Conservation (phyloP, 2,113 vertebrate genomes). For the Felis chaus region DNA sequence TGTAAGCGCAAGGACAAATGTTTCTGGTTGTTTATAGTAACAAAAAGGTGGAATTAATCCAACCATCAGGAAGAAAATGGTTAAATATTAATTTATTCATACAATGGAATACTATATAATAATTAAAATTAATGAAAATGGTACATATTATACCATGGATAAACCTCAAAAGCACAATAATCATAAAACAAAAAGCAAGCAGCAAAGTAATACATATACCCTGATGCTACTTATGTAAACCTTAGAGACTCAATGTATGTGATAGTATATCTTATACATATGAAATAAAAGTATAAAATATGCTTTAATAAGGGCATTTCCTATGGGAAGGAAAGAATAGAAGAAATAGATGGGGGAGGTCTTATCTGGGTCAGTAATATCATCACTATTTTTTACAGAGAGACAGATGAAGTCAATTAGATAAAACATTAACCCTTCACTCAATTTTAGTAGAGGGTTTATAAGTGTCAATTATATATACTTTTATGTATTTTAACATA, state of each 20-base stretch:
- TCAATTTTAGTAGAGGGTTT: background rate
- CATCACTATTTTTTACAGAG: background rate
- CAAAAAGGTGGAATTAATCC: background rate
- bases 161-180: background rate
- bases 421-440: background rate
- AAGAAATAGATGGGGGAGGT: background rate
- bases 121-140: background rate
- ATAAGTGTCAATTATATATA: background rate
- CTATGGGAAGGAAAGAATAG: background rate
- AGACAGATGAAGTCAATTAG: background rate
- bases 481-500: background rate
- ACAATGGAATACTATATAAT: background rate
- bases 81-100: background rate
- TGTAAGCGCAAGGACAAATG: background rate
- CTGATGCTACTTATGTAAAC: background rate
- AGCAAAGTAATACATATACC: background rate
- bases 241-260: background rate
- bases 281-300: background rate
- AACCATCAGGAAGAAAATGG: background rate
- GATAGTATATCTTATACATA: background rate
- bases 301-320: background rate
- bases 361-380: background rate
- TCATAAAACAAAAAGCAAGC: background rate
- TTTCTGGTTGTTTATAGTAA: background rate
- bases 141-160: background rate